phyloP scores from a whole-genome alignment of 2,888 invertebrate genomes.

The Diaperis boleti region DNA sequence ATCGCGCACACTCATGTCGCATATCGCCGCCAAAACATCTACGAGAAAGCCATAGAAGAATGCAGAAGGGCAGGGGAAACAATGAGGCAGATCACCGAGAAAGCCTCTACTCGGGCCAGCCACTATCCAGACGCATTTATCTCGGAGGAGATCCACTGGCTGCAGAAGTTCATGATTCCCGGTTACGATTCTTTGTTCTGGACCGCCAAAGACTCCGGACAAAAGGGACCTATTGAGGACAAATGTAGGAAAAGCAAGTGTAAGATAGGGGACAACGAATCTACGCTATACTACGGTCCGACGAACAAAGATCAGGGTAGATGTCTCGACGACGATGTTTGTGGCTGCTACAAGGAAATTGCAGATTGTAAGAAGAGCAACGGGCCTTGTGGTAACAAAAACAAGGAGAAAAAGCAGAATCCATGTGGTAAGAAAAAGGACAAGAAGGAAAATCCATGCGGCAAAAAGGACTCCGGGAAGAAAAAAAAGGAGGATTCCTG shows the following conservation, averaged over 20 bases:
- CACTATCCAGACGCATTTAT: conserved; percentile 4
- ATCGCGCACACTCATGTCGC: not conserved
- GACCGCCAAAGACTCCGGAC: not conserved
- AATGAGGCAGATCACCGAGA: conserved; percentile 12
- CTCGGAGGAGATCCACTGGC: conserved; percentile 2
- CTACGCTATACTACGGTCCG: not conserved
- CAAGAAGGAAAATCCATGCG: not conserved
- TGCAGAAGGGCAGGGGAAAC: conserved; percentile 17
- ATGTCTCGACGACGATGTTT: not conserved
- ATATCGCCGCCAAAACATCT: conserved; percentile 1
- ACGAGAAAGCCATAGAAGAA: conserved; percentile 24
- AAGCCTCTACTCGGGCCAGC: not conserved
- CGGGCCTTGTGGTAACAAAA: conserved; percentile 6
- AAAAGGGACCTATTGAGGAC: not conserved
- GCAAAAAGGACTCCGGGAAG: conserved; percentile 8
- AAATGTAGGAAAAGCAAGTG: not conserved
- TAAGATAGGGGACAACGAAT: not conserved
- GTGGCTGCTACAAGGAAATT: not conserved
- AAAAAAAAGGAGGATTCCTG: conserved; percentile 19
- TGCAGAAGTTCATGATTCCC: not conserved
- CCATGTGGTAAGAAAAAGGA: conserved; percentile 6
- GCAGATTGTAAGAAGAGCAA: conserved; percentile 6
- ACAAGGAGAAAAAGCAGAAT: not conserved
- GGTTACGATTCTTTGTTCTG: not conserved
- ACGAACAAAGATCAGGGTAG: not conserved